Percentiles rank a stretch among this genome's conserved stretches.
Evolutionary conservation across 2,113 vertebrate genomes (phyloP).

Genomic region (Tachuris rubrigastra): DNA sequence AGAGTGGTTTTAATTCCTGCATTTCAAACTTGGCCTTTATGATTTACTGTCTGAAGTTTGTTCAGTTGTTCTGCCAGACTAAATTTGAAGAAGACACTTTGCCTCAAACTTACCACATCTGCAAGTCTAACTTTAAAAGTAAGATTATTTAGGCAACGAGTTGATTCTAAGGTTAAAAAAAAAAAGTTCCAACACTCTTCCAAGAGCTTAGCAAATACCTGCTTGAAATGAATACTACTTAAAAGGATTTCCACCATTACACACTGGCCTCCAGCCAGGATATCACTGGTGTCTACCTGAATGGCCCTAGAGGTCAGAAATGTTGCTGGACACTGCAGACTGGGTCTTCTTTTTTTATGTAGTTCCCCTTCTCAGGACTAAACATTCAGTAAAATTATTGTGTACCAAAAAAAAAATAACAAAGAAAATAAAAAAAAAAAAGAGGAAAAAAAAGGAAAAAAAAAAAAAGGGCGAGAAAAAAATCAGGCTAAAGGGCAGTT

Average conservation of each 20-base stretch:
- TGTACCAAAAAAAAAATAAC: not conserved
- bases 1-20: not conserved
- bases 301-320: not conserved
- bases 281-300: not conserved
- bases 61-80: not conserved
- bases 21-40: not conserved
- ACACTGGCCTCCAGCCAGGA: not conserved
- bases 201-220: not conserved
- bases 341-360: not conserved
- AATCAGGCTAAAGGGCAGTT: not conserved
- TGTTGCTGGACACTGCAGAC: not conserved
- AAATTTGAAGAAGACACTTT: not conserved
- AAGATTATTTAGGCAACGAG: not conserved
- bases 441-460: not conserved
- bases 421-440: not conserved
- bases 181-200: not conserved
- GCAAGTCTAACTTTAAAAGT: not conserved
- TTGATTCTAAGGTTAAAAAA: not conserved
- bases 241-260: not conserved
- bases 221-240: not conserved
- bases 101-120: not conserved
- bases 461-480: not conserved
- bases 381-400: not conserved
- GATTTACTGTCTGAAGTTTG: not conserved
- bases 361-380: not conserved